These are phyloP conservation scores for Bufo bufo DNA, from an alignment of 2,113 vertebrate genomes.

Conservation along the genomic window DNA sequence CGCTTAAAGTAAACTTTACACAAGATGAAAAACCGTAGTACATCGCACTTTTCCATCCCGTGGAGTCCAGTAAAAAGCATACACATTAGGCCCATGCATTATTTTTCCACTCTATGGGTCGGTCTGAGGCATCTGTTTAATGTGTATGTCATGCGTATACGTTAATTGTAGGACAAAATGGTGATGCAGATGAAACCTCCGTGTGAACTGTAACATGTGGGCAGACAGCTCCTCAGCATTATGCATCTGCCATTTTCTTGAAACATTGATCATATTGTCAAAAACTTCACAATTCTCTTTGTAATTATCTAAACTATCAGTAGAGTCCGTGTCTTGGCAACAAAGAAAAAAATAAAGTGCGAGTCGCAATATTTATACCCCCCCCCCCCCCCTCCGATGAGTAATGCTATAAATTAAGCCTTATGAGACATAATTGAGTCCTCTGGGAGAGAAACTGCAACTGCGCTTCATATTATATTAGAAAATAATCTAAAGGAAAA, in stretches of 20 bases:
- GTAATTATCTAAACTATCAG: neutral
- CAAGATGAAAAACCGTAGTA: too few species aligned
- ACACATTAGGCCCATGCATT: too few species aligned
- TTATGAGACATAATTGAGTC: slow-evolving; percentile 57
- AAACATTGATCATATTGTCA: neutral
- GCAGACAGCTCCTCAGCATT: neutral
- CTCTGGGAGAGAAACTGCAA: slow-evolving; percentile 41
- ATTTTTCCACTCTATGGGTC: too few species aligned
- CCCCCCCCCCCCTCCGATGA: neutral
- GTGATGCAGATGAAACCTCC: too few species aligned
- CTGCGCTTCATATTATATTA: slow-evolving; percentile 47
- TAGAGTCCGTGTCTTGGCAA: slow-evolving; percentile 4
- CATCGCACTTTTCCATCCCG: too few species aligned
- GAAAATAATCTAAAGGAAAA: slow-evolving; percentile 24
- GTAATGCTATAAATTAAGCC: slow-evolving; percentile 48
- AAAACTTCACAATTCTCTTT: neutral
- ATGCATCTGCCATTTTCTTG: neutral
- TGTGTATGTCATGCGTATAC: too few species aligned
- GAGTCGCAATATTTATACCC: neutral
- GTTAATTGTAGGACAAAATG: too few species aligned
- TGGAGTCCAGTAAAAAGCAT: too few species aligned
- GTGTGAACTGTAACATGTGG: neutral
- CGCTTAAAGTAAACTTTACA: too few species aligned
- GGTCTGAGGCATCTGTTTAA: too few species aligned
- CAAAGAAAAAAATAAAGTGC: neutral